Percentiles rank a stretch among this genome's conserved stretches.
phyloP scores from a whole-genome alignment of 2,888 invertebrate species.

The Dinocampus coccinellae region DNA sequence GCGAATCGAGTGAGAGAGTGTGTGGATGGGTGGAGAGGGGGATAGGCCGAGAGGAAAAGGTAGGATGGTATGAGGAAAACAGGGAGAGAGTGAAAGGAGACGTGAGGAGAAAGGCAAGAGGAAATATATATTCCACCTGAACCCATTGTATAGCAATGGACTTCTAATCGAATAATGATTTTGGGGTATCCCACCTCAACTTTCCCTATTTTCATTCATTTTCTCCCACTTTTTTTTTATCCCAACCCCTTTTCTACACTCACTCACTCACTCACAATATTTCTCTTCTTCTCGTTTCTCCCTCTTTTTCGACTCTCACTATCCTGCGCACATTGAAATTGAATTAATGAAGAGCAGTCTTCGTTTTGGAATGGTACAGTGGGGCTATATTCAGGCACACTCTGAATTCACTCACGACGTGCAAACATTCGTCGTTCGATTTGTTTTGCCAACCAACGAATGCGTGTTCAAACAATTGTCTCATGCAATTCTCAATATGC shows the following conservation, averaged over 20 bases:
- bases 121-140: conserved; percentile 28
- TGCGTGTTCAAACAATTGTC: conserved; percentile 25
- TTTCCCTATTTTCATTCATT: not conserved
- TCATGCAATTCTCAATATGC: not conserved
- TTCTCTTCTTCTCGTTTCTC: conserved; percentile 29
- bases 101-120: conserved; percentile 1
- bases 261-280: not conserved
- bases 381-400: not conserved
- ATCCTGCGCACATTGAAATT: conserved; percentile 36
- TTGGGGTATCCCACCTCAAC: conserved; percentile 4
- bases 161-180: conserved; percentile 38
- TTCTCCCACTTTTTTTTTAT: not conserved
- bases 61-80: no score
- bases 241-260: not conserved
- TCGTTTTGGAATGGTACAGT: conserved; percentile 37
- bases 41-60: not conserved
- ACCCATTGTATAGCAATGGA: conserved; percentile 30
- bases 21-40: no score
- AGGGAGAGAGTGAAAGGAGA: not conserved
- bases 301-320: conserved; percentile 32
- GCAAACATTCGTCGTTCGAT: conserved; percentile 46
- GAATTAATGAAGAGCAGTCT: conserved; percentile 51
- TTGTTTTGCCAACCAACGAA: conserved; percentile 39
- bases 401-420: conserved; percentile 43
- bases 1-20: conserved; percentile 25